Evolutionary conservation across 2,113 vertebrate species (phyloP), one percentile per base, ranked within the genome.

Genomic region (Anguilla rostrata): DNA sequence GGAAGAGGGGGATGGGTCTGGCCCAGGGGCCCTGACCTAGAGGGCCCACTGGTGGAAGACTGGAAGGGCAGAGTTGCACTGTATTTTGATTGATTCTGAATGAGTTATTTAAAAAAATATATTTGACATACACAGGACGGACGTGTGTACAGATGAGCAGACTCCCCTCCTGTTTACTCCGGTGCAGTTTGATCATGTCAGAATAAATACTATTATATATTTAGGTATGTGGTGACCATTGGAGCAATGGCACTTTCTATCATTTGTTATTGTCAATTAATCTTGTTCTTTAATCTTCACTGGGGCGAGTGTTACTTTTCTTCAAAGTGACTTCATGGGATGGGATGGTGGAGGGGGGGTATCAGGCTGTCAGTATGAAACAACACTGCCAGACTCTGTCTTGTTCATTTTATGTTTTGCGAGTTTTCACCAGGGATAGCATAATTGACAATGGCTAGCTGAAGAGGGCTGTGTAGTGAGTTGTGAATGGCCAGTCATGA

Each of bases 391-490:
- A 95, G 93, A 96, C 92, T 94, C 91, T 91, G 92, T 63, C 84
- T 85, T 75, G 60, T 85, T 85, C 66, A 85, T 95, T 94, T 94
- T 93, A 92, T 94, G 93, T 96, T 95, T 93, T 94, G 93, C 90
- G 90, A 93, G 93, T 96, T 95, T 96, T 95, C 94, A 95, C 95
- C 90, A 94, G 95, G 95, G 95, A 95, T 94, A 92, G 93, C 92
- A 92, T 96, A 96, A 96, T 95, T 96, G 95, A 95, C 95, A 95
- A 95, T 95, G 94, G 94, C 94, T 95, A 96, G 95, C 94, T 95
- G 94, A 92, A 91, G 94, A 94, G 94, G 93, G 94, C 94, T 93
- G 93, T 92, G 94, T 93, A 92, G 91, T 93, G 94, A 93, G 95
- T 95, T 94, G 94, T 95, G 94, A 96, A 95, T 95, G 95, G 94